phyloP scores from a whole-genome alignment of 2,888 invertebrate species.

The Polydesmus complanatus region DNA sequence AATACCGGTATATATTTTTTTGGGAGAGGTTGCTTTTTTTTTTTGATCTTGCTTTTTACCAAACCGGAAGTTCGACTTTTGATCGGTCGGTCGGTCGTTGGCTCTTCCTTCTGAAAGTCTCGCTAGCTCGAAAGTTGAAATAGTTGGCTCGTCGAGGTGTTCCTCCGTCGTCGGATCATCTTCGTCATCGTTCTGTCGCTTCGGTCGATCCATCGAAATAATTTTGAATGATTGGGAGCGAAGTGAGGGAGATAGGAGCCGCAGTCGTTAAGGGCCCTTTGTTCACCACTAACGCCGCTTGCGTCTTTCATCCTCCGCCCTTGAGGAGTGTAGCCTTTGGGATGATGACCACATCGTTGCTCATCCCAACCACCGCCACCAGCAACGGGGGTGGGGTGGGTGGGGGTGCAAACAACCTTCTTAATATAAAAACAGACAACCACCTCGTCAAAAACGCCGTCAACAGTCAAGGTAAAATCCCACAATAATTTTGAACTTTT shows the following conservation, averaged over 20 bases:
- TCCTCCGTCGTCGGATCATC: too few species aligned
- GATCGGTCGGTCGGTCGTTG: too few species aligned
- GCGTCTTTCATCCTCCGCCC: constrained; percentile 9
- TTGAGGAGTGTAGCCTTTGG: constrained; percentile 14
- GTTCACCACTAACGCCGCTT: constrained; percentile 10
- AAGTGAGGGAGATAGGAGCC: constrained; percentile 11
- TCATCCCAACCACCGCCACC: constrained; percentile 15
- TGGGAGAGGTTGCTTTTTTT: too few species aligned
- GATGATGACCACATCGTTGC: constrained; percentile 19
- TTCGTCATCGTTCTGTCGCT: too few species aligned
- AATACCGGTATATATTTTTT: too few species aligned
- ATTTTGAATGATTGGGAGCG: constrained; percentile 15
- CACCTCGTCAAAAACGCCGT: constrained; percentile 9
- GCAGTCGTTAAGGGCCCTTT: constrained; percentile 14
- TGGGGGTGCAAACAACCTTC: background rate
- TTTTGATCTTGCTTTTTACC: too few species aligned
- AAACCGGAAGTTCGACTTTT: too few species aligned
- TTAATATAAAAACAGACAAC: constrained; percentile 9
- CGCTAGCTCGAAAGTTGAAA: too few species aligned
- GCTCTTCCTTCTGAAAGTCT: too few species aligned
- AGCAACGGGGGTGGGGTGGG: background rate
- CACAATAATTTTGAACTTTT: background rate
- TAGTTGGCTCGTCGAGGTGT: too few species aligned
- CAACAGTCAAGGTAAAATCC: constrained; percentile 13
- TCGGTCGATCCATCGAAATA: background rate